phyloP scores from a whole-genome alignment of 2,113 vertebrate species.

The Passer domesticus region DNA sequence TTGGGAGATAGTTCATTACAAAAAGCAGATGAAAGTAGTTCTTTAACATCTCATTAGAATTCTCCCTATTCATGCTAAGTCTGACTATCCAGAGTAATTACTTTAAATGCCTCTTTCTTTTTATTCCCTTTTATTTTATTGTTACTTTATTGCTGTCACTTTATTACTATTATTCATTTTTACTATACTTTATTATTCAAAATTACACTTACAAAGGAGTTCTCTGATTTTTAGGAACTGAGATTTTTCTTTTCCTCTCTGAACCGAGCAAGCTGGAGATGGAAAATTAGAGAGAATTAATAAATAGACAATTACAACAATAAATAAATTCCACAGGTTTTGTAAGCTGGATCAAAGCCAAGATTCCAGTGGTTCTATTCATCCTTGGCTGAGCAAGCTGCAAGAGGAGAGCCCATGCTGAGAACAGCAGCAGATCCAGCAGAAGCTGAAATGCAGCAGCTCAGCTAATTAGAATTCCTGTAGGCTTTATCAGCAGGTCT shows the following conservation, averaged over 20 bases:
- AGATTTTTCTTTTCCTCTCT: neutral
- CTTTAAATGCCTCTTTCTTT: neutral
- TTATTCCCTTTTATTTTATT: conserved; percentile 5
- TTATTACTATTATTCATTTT: conserved; percentile 17
- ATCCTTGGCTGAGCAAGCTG: conserved; percentile 58
- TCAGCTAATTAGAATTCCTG: conserved; percentile 70
- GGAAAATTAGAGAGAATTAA: neutral
- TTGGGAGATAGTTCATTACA: conserved; percentile 6
- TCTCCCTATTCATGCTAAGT: neutral
- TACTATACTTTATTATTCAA: neutral
- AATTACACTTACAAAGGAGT: neutral
- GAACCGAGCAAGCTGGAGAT: neutral
- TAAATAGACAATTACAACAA: conserved; percentile 33
- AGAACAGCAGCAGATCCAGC: conserved; percentile 41
- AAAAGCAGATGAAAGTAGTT: neutral
- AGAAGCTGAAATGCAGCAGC: conserved; percentile 52
- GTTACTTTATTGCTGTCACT: neutral
- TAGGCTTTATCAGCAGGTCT: conserved; percentile 69
- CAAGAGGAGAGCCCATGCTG: conserved; percentile 36
- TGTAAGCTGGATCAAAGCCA: conserved; percentile 22
- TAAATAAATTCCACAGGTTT: conserved; percentile 34
- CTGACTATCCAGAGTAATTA: conserved; percentile 26
- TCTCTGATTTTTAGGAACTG: neutral
- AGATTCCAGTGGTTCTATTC: conserved; percentile 25
- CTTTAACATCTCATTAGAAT: conserved; percentile 24